These are phyloP conservation scores for Suncus etruscus DNA, from an alignment of 2,113 vertebrate species.

Conservation along the genomic window DNA sequence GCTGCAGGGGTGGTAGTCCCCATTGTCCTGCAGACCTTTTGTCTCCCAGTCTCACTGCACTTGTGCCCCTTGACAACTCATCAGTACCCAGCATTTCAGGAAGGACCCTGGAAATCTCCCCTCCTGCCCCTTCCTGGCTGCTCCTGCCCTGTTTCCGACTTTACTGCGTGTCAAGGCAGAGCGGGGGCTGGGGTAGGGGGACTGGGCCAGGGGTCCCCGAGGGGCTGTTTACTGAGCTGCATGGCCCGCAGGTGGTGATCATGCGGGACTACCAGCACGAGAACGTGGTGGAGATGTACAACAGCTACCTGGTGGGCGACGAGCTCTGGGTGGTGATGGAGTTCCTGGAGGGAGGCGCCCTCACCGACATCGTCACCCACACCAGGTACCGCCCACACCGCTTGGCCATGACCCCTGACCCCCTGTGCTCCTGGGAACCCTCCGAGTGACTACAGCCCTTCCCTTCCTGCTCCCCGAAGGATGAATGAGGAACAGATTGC, in stretches of 20 bases:
- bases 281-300: conserved; percentile 99
- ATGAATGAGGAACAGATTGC: conserved; percentile 99
- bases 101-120: background rate
- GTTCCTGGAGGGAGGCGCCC: conserved; percentile 96
- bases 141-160: background rate
- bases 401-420: background rate
- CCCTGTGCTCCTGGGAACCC: background rate
- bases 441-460: too few relatives aligned
- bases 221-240: background rate
- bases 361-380: conserved; percentile 97
- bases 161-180: background rate
- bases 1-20: background rate
- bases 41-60: background rate
- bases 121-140: too few relatives aligned
- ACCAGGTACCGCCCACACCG: conserved; percentile 88
- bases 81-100: accelerated
- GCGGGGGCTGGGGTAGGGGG: too few relatives aligned
- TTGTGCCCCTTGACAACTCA: background rate
- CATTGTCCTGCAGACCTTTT: background rate
- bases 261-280: conserved; percentile 98
- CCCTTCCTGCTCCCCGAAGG: conserved; percentile 82
- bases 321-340: conserved; percentile 99
- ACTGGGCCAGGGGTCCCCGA: too few relatives aligned
- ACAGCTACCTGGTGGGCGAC: conserved; percentile 97
- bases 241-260: conserved; percentile 92